phyloP scores from a whole-genome alignment of 1,140 invertebrate species.

The Hyphantria cunea region DNA sequence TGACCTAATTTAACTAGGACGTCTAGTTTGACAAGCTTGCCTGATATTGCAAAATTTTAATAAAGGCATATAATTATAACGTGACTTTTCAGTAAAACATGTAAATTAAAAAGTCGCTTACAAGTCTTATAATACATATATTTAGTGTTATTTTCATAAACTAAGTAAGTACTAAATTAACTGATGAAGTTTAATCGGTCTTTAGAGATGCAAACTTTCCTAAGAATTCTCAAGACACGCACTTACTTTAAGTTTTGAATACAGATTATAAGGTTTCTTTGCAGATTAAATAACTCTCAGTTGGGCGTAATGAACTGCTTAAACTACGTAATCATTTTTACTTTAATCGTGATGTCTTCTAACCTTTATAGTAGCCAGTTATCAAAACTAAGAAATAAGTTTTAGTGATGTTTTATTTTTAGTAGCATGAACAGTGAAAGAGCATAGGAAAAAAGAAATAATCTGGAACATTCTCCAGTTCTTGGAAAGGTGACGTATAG shows the following conservation, averaged over 20 bases:
- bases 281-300: slow-evolving; percentile 11
- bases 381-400: too few relatives aligned
- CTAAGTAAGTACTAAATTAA: slow-evolving; percentile 16
- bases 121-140: slow-evolving; percentile 5
- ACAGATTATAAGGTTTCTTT: slow-evolving; percentile 26
- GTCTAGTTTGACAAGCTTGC: slow-evolving; percentile 15
- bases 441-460: too few relatives aligned
- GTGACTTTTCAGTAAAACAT: background rate
- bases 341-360: too few relatives aligned
- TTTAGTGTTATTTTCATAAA: background rate
- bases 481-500: too few relatives aligned
- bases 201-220: slow-evolving; percentile 32
- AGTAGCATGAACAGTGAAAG: too few relatives aligned
- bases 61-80: slow-evolving; percentile 6
- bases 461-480: too few relatives aligned
- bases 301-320: background rate
- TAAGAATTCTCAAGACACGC: slow-evolving; percentile 30
- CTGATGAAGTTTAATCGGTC: slow-evolving; percentile 45
- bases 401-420: too few relatives aligned
- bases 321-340: too few relatives aligned
- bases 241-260: slow-evolving; percentile 36
- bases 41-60: slow-evolving; percentile 13
- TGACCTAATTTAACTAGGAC: slow-evolving; percentile 26
- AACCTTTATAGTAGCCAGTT: too few relatives aligned
- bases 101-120: background rate